Base-by-base conservation (phyloP, 2,888 invertebrate genomes). In the Pristionchus fissidentatus region DNA sequence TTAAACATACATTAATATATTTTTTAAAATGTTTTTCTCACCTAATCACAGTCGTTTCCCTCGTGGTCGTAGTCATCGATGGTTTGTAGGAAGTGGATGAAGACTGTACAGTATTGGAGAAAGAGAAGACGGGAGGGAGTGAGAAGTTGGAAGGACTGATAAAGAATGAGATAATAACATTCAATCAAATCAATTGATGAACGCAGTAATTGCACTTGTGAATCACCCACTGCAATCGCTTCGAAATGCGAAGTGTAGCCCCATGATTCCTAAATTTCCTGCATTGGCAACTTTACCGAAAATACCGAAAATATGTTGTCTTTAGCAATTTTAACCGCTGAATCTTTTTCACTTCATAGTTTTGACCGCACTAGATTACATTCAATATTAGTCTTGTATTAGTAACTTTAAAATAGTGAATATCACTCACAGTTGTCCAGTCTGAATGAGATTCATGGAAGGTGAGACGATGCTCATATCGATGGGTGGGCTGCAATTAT, bases 51-150 rank as follows among this genome's bases (percentile, higher is more conserved):
- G 75, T 49, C 19, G 75, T 77, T 49, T 77, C 75, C 15, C 32
- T 46, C 4, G 49, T 77, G 13, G 75, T 19, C 3, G 49, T 19
- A 19, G 22, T 29, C 55, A 57, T 79, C 13, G 57, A 57, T n/a
- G 79, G 35, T 8, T 49, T 77, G 49, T 46, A 77, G 29, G 46
- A 7, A 2, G 5, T 15, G 15, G 49, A 38, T 1, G 55, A 79
- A n/a, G 41, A n/a, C 3, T 38, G 75, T 10, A 49, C 46, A 1
- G 43, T 22, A n/a, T 38, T 57, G 0, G 75, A 77, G 75, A 79
- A 79, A 29, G 55, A 57, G 57, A 79, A 79, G 38, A 79, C 79
- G n/a, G 79, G 79, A 35, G 79, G 79, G 38, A 57, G 79, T 1
- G 57, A 57, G 26, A 79, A 57, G 79, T 79, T 79, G 38, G 55